Evolutionary conservation across 2,113 vertebrate species (phyloP).

Genomic region (Nothocercus nigrocapillus): DNA sequence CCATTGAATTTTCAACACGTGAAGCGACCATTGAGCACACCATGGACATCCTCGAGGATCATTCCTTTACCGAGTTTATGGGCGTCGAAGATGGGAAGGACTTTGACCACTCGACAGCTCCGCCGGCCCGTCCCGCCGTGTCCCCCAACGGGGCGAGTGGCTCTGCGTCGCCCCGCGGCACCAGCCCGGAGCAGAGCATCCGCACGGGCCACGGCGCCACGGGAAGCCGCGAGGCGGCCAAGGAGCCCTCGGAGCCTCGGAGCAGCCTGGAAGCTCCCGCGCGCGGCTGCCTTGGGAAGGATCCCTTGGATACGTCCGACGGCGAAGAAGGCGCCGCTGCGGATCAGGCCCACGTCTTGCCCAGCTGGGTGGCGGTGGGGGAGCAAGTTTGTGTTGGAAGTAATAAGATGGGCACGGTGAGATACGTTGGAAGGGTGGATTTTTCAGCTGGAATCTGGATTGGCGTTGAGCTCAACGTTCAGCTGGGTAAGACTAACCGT

Average conservation of each 20-base stretch:
- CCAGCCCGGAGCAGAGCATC: not conserved
- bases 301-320: constrained; percentile 69
- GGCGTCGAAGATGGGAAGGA: constrained; percentile 87
- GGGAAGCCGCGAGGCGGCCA: not conserved
- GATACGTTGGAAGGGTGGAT: constrained; percentile 85
- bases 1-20: constrained; percentile 46
- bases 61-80: constrained; percentile 94
- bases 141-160: not conserved
- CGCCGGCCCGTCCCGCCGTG: constrained; percentile 27
- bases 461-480: constrained; percentile 83
- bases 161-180: not conserved
- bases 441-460: constrained; percentile 88
- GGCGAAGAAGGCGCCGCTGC: constrained; percentile 75
- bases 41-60: constrained; percentile 76
- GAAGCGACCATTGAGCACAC: constrained; percentile 76
- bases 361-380: constrained; percentile 80
- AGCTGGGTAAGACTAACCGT: constrained; percentile 78
- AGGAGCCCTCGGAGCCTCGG: not conserved
- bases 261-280: constrained; percentile 32
- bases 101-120: constrained; percentile 74
- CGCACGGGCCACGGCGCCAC: not conserved
- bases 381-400: constrained; percentile 85
- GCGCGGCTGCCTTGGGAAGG: constrained; percentile 31
- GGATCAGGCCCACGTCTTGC: constrained; percentile 66
- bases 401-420: constrained; percentile 78